Evolutionary conservation across 2,113 vertebrate species (phyloP).

Genomic region (Agapornis roseicollis): DNA sequence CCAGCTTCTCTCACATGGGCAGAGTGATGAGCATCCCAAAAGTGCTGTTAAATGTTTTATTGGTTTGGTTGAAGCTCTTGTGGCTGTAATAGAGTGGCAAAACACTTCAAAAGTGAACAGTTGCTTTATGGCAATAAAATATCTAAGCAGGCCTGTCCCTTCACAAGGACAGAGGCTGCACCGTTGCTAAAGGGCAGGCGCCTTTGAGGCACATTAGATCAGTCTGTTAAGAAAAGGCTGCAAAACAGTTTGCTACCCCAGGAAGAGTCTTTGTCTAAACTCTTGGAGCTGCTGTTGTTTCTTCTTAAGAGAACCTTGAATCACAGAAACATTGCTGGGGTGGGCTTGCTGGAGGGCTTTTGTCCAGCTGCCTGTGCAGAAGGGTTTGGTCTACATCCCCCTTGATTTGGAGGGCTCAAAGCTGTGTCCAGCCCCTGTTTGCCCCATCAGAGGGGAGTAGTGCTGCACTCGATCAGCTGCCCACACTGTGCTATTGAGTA

Average conservation of each 20-base stretch:
- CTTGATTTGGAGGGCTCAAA: not conserved
- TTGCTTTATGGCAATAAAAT: not conserved
- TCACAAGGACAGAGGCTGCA: not conserved
- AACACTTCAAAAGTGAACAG: not conserved
- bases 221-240: not conserved
- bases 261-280: not conserved
- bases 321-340: fast-evolving
- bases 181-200: fast-evolving
- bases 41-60: not conserved
- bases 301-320: not conserved
- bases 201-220: not conserved
- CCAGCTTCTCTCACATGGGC: not conserved
- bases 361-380: not conserved
- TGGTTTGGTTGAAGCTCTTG: not conserved
- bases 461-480: fast-evolving
- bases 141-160: not conserved
- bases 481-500: not conserved
- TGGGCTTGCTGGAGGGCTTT: not conserved
- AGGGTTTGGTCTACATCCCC: not conserved
- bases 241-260: not conserved
- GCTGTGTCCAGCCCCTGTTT: not conserved
- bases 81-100: not conserved
- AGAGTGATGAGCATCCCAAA: not conserved
- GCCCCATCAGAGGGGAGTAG: not conserved
- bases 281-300: not conserved